These are phyloP conservation scores for Drosophila chauvacae DNA, from an alignment of 1,140 invertebrate genomes.

Conservation along the genomic window DNA sequence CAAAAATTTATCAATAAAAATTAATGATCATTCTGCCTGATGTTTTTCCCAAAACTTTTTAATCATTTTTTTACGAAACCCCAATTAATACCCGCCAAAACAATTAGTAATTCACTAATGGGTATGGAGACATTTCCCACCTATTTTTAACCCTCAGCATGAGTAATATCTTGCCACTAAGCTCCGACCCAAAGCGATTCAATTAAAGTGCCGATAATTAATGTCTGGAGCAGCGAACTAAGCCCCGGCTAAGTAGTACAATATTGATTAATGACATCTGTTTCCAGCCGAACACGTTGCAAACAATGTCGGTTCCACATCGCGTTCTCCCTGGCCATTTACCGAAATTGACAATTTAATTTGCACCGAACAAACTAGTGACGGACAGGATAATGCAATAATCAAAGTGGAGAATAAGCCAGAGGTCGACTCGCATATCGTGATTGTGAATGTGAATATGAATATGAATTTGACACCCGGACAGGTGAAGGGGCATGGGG, in stretches of 20 bases:
- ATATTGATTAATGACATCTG: slow-evolving; percentile 48
- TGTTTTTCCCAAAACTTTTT: background rate
- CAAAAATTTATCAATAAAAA: background rate
- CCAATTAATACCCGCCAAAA: slow-evolving; percentile 25
- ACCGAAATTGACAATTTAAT: slow-evolving; percentile 76
- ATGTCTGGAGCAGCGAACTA: slow-evolving; percentile 37
- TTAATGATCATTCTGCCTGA: background rate
- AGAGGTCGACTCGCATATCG: slow-evolving; percentile 32
- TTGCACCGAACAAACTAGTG: slow-evolving; percentile 63
- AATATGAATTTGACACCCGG: slow-evolving; percentile 53
- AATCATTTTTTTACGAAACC: slow-evolving; percentile 2
- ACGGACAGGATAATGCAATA: slow-evolving; percentile 77
- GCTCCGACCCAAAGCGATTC: slow-evolving; percentile 16
- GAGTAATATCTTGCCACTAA: slow-evolving; percentile 33
- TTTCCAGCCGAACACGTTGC: slow-evolving; percentile 24
- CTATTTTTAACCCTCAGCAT: slow-evolving; percentile 36
- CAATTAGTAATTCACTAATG: slow-evolving; percentile 35
- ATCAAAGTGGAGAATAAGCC: slow-evolving; percentile 54
- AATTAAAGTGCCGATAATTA: slow-evolving; percentile 38
- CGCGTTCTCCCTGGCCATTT: slow-evolving; percentile 51
- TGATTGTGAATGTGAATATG: slow-evolving; percentile 52
- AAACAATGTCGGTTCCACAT: slow-evolving; percentile 18
- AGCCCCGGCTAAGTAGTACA: slow-evolving; percentile 10
- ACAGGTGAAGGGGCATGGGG: slow-evolving; percentile 17
- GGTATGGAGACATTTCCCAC: slow-evolving; percentile 16